These are phyloP conservation scores for Salvator merianae DNA, from an alignment of 2,113 vertebrate species.

Conservation along the genomic window DNA sequence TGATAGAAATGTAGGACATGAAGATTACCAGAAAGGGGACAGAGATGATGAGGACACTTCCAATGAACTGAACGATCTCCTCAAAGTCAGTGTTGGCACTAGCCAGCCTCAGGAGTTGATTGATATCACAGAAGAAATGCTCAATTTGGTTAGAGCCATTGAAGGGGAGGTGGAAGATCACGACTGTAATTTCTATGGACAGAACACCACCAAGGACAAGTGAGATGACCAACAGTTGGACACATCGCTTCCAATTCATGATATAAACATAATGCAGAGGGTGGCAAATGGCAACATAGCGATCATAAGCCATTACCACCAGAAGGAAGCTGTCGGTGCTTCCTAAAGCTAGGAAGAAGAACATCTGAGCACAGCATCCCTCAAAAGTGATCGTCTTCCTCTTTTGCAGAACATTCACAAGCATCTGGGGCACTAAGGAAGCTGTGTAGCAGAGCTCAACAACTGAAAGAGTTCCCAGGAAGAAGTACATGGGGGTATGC, in stretches of 20 bases:
- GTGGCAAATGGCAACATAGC: constrained; percentile 12
- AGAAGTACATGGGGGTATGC: constrained; percentile 57
- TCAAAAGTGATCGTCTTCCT: constrained; percentile 22
- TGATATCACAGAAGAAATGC: constrained; percentile 59
- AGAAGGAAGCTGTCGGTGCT: constrained; percentile 54
- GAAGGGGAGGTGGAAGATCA: constrained; percentile 59
- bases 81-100: constrained; percentile 36
- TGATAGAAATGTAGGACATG: constrained; percentile 47
- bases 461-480: constrained; percentile 48
- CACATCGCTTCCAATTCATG: constrained; percentile 38
- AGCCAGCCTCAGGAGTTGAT: constrained; percentile 44
- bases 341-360: constrained; percentile 47
- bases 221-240: constrained; percentile 21
- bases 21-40: constrained; percentile 52
- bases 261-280: constrained; percentile 48
- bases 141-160: constrained; percentile 29
- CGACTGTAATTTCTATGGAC: constrained; percentile 35
- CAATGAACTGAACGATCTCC: constrained; percentile 44
- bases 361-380: constrained; percentile 56
- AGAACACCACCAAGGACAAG: constrained; percentile 31
- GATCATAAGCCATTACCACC: constrained; percentile 56
- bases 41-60: constrained; percentile 16
- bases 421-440: constrained; percentile 52
- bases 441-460: constrained; percentile 55
- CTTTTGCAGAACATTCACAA: constrained; percentile 23